phyloP scores from a whole-genome alignment of 2,113 vertebrate genomes.

The Rhinoderma darwinii region DNA sequence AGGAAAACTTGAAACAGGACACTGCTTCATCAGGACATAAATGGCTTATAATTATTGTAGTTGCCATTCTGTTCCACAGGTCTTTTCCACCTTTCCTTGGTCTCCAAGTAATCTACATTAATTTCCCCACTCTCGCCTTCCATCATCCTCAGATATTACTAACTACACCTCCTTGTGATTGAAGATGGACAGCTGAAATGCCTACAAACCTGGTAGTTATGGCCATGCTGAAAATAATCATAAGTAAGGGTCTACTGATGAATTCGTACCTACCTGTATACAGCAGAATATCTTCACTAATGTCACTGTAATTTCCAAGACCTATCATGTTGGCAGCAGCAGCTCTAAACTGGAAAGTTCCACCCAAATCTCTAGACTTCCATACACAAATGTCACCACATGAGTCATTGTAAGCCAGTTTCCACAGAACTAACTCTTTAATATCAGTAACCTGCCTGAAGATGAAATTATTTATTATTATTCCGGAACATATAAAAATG shows the following conservation, averaged over 20 bases:
- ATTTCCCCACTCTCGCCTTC: too few species aligned
- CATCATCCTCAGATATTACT: too few species aligned
- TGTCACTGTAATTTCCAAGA: constrained; percentile 72
- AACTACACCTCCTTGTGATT: too few species aligned
- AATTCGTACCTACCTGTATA: constrained; percentile 63
- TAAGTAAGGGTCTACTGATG: not conserved
- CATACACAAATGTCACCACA: constrained; percentile 73
- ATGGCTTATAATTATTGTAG: not conserved
- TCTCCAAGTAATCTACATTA: not conserved
- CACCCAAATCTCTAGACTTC: constrained; percentile 68
- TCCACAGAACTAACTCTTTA: constrained; percentile 63
- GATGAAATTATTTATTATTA: not conserved
- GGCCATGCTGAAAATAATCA: not conserved
- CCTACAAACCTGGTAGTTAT: too few species aligned
- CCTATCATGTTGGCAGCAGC: constrained; percentile 73
- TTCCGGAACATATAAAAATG: not conserved
- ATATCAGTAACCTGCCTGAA: constrained; percentile 64
- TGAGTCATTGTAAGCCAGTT: constrained; percentile 72
- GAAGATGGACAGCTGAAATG: too few species aligned
- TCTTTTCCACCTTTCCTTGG: not conserved
- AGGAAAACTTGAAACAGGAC: too few species aligned
- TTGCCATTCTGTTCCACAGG: not conserved
- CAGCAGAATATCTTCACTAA: constrained; percentile 66
- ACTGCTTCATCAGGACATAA: not conserved
- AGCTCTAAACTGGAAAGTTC: constrained; percentile 74